Base-by-base conservation (phyloP, 35 echinoderm and acorn worm genomes). In the Lytechinus pictus region DNA sequence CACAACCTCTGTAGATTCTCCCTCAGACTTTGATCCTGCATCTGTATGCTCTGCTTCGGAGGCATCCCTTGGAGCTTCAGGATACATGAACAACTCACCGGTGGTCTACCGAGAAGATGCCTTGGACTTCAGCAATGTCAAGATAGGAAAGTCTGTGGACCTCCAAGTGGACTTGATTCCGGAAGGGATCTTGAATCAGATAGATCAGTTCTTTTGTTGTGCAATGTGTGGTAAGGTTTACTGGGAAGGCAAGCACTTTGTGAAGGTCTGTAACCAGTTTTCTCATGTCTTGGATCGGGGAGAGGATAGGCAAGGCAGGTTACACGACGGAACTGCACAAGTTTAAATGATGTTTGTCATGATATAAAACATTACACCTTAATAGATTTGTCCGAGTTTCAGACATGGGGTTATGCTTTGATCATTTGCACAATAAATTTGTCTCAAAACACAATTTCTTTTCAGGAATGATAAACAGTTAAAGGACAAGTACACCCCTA, bases 161-260 rank as follows among this genome's bases (percentile, higher is more conserved):
- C 55, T 97, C 33, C 97, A 97, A 58, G 72, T 96, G 10, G 94
- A 96, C 27, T 33, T 52, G 54, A 33, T 97, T 24, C 95, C 93
- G 8, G 94, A 87, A 21, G 88, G 94, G 28, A 94, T 96, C 54
- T 79, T 97, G n/a, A 51, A 94, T 2, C 51, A 89, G 28, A 27
- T 97, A 11, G 93, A 96, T 9, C 33, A 54, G 1, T 97, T 97
- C 88, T 97, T 89, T 55, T 87, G 57, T 21, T 97, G 97, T 57
- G 53, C 95, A 71, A 44, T 13, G 3, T 97, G 97, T 95, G 97
- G 97, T 9, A 97, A 97, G 89, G 89, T 95, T 53, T 97, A 95
- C 29, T 97, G 97, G 97, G 97, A 97, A 53, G 97, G 97, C 9
- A 96, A 89, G n/a, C 97, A 97, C 55, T 97, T 91, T 57, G 29